Evolutionary conservation across 2,797 vertebrate genomes (phyloP), one percentile per base, ranked within the genome.

Genomic region (Apogon hyalosoma): DNA sequence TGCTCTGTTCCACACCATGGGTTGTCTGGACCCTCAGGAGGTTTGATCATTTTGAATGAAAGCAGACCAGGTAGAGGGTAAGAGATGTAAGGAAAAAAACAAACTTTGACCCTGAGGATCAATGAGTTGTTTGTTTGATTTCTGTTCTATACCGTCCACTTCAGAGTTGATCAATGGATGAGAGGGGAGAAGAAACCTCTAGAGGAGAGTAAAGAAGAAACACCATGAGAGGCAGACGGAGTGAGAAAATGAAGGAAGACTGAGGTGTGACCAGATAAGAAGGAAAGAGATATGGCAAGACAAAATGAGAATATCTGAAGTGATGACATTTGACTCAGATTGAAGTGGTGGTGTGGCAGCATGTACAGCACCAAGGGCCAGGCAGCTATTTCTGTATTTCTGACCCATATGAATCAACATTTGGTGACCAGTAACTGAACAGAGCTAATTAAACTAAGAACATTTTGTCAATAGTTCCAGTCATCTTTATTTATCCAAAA

Each of bases 331-430:
- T 11, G 50, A 6, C 0, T 63, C 24, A 50, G 56, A 62, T 57
- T 77, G 42, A 62, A 63, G 33, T 60, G 8, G 38, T 33, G 50
- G 53, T 48, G 60, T 7, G 28, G 28, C 19, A 57, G n/a, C 57
- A 47, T 59, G 68, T 59, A 31, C 47, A 43, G 61, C n/a, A n/a
- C 24, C 56, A 45, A 63, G 64, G 73, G 58, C 61, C 36, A 0
- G 14, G n/a, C 41, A 38, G 55, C 58, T 57, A 55, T 69, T 39
- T 55, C 59, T 63, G 33, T 38, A 14, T 63, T 71, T 54, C 7
- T 82, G 63, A 68, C 52, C 73, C 64, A 69, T 72, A 69, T 70
- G 71, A 36, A 65, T 69, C 31, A 68, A 48, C 80, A 86, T 78
- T 78, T 82, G 75, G 73, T 63, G 33, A 49, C 28, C 2, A 0